Conservation (phyloP, 2,888 invertebrate species). For the Axea sp. region DNA sequence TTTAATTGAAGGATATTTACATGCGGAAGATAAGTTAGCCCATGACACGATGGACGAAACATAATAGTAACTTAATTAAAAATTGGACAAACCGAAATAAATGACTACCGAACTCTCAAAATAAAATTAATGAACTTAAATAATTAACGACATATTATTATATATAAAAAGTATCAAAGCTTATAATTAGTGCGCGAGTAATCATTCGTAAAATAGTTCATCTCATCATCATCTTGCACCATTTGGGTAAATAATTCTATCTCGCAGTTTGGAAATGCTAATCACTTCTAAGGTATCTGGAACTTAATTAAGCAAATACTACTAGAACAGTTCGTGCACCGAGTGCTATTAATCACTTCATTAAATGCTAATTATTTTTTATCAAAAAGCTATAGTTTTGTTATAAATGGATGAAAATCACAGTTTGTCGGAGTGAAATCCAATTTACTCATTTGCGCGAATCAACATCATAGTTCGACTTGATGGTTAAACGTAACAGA, state of each 20-base stretch:
- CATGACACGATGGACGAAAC: background rate
- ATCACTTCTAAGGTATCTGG: conserved; percentile 9
- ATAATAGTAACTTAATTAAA: background rate
- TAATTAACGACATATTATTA: no score
- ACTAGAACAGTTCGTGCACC: conserved; percentile 33
- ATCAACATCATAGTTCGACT: conserved; percentile 14
- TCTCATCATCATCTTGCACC: no score
- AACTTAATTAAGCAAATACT: no score
- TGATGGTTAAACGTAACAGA: conserved; percentile 46
- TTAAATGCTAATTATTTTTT: no score
- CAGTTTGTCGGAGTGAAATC: conserved; percentile 13
- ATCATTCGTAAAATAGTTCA: no score
- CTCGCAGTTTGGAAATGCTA: conserved; percentile 9
- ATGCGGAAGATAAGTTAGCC: conserved; percentile 14
- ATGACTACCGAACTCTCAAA: background rate
- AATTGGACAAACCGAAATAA: background rate
- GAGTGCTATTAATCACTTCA: conserved; percentile 16
- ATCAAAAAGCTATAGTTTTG: no score
- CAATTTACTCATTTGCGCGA: conserved; percentile 29
- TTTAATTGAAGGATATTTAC: conserved; percentile 31
- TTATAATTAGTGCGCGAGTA: no score
- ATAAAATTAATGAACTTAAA: no score
- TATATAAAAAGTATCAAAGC: no score
- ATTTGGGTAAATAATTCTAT: conserved; percentile 8
- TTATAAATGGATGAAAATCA: conserved; percentile 16